Evolutionary conservation across 2,113 vertebrate species (phyloP), one percentile per base, ranked within the genome.

Genomic region (Catagonus wagneri): DNA sequence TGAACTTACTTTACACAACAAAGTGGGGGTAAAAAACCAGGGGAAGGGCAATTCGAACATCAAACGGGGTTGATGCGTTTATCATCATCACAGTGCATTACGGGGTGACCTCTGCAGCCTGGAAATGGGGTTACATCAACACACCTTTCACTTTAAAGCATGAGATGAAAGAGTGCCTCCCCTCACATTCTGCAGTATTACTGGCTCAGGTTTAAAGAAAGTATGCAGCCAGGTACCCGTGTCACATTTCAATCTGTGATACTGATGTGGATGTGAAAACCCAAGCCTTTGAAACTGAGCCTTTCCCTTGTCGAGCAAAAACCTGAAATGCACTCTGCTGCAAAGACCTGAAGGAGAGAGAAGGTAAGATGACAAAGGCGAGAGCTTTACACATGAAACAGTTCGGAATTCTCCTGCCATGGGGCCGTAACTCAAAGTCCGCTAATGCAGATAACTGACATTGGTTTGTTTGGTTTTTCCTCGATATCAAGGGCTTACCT

Each of bases 171-270:
- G 98, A 95, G 89, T 83, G 75, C 83, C 97, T 93, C 96, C 96
- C 94, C 92, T 98, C 96, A 98, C 78, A 87, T 95, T 98, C 96
- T 88, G 89, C 97, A 97, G 96, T 89, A 96, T 97, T 97, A 98
- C 94, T 98, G 98, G 98, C 98, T 99, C 98, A 97, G 98, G 98
- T 99, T 99, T 98, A 99, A 99, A 99, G 98, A 93, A 98, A 98
- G 89, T 93, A 98, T 98, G 98, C 93, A 97, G 94, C 89, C 97
- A 98, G 98, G 98, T 98, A 99, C 97, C 98, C 61, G 95, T 98
- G 97, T 98, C 98, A 98, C 97, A 96, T 97, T 98, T 98, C 98
- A 98, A 98, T 98, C 98, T 98, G 95, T 92, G 96, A 95, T 98
- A 97, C 29, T 98, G 98, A 98, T 98, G 98, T 96, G 93, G 95